Conservation (phyloP, 2,888 invertebrate species). For the Pterobdella sp. region DNA sequence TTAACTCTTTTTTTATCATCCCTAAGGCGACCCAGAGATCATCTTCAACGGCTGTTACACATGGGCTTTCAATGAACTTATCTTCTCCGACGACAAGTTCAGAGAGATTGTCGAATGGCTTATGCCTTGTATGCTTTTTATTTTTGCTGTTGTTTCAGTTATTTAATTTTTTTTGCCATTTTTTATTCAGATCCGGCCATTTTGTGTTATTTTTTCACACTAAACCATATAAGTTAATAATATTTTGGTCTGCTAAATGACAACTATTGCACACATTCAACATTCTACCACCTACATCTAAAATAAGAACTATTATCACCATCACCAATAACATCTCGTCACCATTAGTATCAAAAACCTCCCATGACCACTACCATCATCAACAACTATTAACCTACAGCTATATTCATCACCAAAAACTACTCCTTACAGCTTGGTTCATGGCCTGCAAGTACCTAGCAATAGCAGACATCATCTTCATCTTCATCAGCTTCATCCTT, state of each 20-base stretch:
- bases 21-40: conserved; percentile 33
- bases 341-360: too few species aligned
- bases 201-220: too few species aligned
- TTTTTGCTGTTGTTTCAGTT: background rate
- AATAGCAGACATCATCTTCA: conserved; percentile 32
- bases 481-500: conserved; percentile 28
- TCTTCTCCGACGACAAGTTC: conserved; percentile 29
- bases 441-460: conserved; percentile 29
- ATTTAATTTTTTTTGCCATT: background rate
- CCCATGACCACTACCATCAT: too few species aligned
- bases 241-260: too few species aligned
- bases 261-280: too few species aligned
- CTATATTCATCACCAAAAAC: too few species aligned
- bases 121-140: conserved; percentile 23
- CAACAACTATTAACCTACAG: too few species aligned
- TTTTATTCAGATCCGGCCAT: background rate
- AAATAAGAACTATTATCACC: too few species aligned
- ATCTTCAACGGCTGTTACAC: conserved; percentile 33
- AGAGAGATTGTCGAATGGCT: conserved; percentile 32
- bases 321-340: too few species aligned
- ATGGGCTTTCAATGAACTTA: conserved; percentile 29
- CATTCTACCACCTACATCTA: too few species aligned
- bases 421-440: conserved; percentile 33
- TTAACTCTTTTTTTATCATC: too few species aligned
- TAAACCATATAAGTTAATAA: too few species aligned